Evolutionary conservation across 2,888 invertebrate genomes (phyloP), one percentile per base, ranked within the genome.

Genomic region (Calliscelio sp.): DNA sequence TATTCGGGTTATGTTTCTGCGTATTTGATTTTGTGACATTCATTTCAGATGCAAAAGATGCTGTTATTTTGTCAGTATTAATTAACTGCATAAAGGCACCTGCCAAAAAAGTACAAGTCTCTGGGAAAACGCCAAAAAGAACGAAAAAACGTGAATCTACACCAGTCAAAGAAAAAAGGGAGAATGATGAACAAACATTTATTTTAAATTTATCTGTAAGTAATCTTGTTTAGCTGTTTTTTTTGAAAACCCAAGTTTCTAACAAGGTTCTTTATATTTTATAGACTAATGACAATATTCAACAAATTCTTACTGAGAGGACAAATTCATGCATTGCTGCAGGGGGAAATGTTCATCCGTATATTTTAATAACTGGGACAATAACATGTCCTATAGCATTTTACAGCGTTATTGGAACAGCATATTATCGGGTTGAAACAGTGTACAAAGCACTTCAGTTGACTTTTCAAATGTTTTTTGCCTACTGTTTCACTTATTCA

Each of bases 291-390:
- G 4, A 4, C 6, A n/a, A 49, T 11, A 20, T 49, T 18, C 49
- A 49, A 49, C 49, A 49, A 49, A 49, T 59, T 35, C 4, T 59
- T 18, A 59, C 5, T n/a, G 11, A 59, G 16, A 32, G 10, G 20
- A 7, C 3, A 35, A 18, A 59, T 20, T 3, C 8, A 18, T 11
- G 3, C n/a, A 5, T 35, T 16, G 18, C 32, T 32, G 57, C 32
- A 35, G 16, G 16, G 5, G 28, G 28, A 14, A 25, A n/a, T 24
- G 35, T 59, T 59, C n/a, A 35, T 16, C 32, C 35, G 6, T 59
- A 35, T 35, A 35, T 59, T 14, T n/a, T 59, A 35, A 24, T 59
- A 14, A 35, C n/a, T 59, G 57, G 57, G 16, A 32, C 32, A 16
- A n/a, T 32, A 2, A 59, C 57, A 35, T 59, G 16, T 7, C 57